Percentiles rank a stretch among this genome's conserved stretches.
phyloP scores from a whole-genome alignment of 2,113 vertebrate genomes.

The Amia ocellicauda region DNA sequence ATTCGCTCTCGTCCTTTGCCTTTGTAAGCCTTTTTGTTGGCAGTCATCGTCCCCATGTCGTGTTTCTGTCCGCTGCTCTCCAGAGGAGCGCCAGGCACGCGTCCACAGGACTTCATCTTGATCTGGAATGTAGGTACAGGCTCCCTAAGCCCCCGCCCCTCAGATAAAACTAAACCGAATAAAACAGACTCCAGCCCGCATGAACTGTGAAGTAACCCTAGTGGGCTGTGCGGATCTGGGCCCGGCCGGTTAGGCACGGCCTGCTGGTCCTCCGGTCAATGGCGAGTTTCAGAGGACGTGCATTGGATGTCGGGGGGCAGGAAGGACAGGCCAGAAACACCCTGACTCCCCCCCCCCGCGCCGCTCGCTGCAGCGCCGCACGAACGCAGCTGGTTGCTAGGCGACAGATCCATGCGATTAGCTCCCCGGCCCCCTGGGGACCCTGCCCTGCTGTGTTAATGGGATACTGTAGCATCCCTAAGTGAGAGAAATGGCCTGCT shows the following conservation, averaged over 20 bases:
- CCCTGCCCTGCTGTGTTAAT: conserved; percentile 36
- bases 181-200: background rate
- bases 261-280: conserved; percentile 38
- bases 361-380: conserved; percentile 11
- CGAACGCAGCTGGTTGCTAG: conserved; percentile 44
- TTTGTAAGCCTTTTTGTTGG: too few species aligned
- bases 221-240: conserved; percentile 21
- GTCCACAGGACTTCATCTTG: too few species aligned
- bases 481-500: conserved; percentile 21
- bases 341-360: background rate
- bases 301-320: conserved; percentile 33
- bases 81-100: too few species aligned
- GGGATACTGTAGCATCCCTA: conserved; percentile 15
- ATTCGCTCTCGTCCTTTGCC: too few species aligned
- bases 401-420: conserved; percentile 40
- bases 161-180: too few species aligned
- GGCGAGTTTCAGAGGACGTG: conserved; percentile 28
- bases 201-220: conserved; percentile 6
- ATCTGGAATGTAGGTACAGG: background rate
- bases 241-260: conserved; percentile 30
- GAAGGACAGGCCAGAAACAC: conserved; percentile 47
- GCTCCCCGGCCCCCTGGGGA: conserved; percentile 12
- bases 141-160: conserved; percentile 5
- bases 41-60: too few species aligned
- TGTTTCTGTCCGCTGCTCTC: too few species aligned